Percentiles rank a stretch among this genome's conserved stretches.
Evolutionary conservation across 2,888 invertebrate genomes (phyloP).

Genomic region (Pseudococcus longispinus): DNA sequence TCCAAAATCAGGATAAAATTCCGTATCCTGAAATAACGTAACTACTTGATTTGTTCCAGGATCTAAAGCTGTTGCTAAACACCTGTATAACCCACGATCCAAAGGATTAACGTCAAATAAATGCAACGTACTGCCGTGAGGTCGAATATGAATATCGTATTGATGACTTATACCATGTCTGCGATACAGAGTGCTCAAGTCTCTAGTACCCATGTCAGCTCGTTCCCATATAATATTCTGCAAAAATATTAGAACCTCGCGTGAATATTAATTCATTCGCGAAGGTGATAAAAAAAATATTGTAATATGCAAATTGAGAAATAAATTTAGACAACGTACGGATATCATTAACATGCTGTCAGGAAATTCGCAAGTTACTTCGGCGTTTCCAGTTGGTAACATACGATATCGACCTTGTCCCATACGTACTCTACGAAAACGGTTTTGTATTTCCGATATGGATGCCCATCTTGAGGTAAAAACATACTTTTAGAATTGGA

Average conservation of each 20-base stretch:
- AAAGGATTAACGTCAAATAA: conserved; percentile 59
- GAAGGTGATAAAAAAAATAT: conserved; percentile 5
- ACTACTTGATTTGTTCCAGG: conserved; percentile 58
- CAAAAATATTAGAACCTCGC: conserved; percentile 36
- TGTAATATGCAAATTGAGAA: background rate
- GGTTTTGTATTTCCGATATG: conserved; percentile 58
- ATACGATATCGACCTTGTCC: conserved; percentile 60
- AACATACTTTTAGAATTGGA: background rate
- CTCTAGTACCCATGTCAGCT: conserved; percentile 60
- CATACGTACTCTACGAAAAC: conserved; percentile 59
- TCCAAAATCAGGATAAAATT: conserved; percentile 60
- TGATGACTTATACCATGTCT: conserved; percentile 59
- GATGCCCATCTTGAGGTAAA: conserved; percentile 58
- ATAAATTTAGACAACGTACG: conserved; percentile 58
- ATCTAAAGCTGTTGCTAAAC: conserved; percentile 60
- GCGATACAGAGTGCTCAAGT: conserved; percentile 60
- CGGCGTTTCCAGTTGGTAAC: conserved; percentile 60
- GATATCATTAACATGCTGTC: conserved; percentile 60
- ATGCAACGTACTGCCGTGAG: conserved; percentile 60
- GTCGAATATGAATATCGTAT: conserved; percentile 59
- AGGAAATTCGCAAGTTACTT: conserved; percentile 61
- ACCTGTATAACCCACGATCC: conserved; percentile 61
- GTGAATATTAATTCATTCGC: background rate
- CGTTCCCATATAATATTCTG: conserved; percentile 61
- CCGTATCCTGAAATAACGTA: conserved; percentile 61